phyloP scores from a whole-genome alignment of 2,113 vertebrate species.

The Syrrhaptes paradoxus region DNA sequence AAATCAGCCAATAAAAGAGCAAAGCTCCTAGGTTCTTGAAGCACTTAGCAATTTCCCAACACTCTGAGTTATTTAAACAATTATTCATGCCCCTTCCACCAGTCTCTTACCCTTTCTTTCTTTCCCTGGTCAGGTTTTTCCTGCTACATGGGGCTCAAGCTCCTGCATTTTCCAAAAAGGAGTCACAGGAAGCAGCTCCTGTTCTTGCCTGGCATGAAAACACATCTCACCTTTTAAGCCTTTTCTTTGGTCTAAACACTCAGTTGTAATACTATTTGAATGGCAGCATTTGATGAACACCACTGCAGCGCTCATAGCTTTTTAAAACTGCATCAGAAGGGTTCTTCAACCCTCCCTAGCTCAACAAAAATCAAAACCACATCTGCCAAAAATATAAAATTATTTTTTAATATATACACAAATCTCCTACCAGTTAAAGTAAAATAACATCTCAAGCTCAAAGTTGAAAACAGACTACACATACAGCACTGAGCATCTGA shows the following conservation, averaged over 20 bases:
- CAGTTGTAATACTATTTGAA: background rate
- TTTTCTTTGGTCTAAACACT: background rate
- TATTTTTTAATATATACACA: background rate
- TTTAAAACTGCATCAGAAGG: background rate
- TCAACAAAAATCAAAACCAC: constrained; percentile 1
- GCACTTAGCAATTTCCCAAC: background rate
- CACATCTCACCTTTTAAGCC: background rate
- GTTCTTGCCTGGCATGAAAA: background rate
- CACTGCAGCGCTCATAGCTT: background rate
- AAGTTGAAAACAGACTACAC: constrained; percentile 35
- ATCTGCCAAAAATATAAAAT: constrained; percentile 28
- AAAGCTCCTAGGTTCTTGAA: background rate
- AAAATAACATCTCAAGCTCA: constrained; percentile 9
- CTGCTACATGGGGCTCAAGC: background rate
- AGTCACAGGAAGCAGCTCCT: background rate
- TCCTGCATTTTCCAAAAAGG: background rate
- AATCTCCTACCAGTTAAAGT: background rate
- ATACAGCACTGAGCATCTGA: background rate
- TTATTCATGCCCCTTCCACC: background rate
- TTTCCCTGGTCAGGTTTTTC: background rate
- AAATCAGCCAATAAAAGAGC: background rate
- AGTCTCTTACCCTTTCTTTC: background rate
- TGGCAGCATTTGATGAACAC: background rate
- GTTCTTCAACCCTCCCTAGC: background rate
- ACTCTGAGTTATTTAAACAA: background rate